phyloP scores from a whole-genome alignment of 2,113 vertebrate species.

The Tachycineta bicolor region DNA sequence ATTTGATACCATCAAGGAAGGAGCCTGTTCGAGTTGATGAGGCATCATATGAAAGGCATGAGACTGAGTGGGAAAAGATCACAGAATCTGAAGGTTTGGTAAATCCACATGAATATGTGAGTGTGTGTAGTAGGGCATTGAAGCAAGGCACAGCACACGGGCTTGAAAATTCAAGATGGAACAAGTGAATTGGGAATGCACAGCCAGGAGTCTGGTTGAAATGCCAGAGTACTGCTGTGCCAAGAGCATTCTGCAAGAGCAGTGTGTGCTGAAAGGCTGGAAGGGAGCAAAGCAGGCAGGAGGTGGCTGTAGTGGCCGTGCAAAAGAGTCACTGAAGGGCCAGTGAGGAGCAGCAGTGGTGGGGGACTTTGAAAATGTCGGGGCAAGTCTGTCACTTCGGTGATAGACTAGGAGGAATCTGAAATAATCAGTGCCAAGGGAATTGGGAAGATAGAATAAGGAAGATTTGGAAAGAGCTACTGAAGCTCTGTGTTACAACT shows the following conservation, averaged over 20 bases:
- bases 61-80: background rate
- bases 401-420: slow-evolving; percentile 20
- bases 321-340: background rate
- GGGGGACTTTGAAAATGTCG: background rate
- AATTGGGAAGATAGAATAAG: background rate
- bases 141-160: background rate
- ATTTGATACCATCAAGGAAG: background rate
- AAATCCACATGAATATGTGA: background rate
- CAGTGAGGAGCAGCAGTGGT: background rate
- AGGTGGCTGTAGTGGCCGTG: background rate
- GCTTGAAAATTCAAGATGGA: background rate
- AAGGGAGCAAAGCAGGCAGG: background rate
- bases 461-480: slow-evolving; percentile 11
- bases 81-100: background rate
- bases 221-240: background rate
- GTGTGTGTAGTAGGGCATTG: background rate
- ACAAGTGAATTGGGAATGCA: background rate
- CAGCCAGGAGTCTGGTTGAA: background rate
- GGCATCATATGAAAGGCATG: background rate
- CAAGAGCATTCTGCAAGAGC: background rate
- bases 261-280: background rate
- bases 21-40: background rate
- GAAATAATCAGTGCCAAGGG: background rate
- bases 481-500: background rate
- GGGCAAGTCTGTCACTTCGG: background rate